phyloP scores from a whole-genome alignment of 2,113 vertebrate genomes.

The Antechinus stuartii region DNA sequence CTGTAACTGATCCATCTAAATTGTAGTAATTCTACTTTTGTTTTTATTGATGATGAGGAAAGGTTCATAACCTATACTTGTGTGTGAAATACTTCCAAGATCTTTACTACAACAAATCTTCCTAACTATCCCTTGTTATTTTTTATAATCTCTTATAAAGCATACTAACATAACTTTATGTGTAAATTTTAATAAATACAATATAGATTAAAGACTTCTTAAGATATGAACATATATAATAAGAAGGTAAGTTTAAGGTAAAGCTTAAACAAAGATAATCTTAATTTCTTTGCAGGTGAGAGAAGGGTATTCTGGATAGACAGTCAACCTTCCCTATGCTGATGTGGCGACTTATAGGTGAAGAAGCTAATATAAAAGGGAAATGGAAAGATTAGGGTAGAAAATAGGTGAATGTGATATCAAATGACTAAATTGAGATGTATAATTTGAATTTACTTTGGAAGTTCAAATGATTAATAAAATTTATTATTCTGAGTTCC shows the following conservation, averaged over 20 bases:
- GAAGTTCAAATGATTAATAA: slow-evolving; percentile 24
- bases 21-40: background rate
- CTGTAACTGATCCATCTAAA: background rate
- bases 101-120: background rate
- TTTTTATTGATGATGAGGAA: background rate
- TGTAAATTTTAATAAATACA: slow-evolving; percentile 35
- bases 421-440: slow-evolving; percentile 35
- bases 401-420: background rate
- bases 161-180: background rate
- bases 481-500: slow-evolving; percentile 4
- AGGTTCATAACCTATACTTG: background rate
- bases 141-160: slow-evolving; percentile 19
- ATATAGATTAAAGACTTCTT: slow-evolving; percentile 29
- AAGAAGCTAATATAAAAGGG: slow-evolving; percentile 17
- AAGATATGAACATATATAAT: slow-evolving; percentile 13
- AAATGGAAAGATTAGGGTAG: background rate
- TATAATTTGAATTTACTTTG: slow-evolving; percentile 45
- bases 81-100: background rate
- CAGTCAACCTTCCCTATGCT: background rate
- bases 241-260: background rate
- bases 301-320: slow-evolving; percentile 36
- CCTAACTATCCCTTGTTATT: background rate
- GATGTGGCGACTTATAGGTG: background rate
- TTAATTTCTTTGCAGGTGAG: slow-evolving; percentile 32
- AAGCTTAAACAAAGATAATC: slow-evolving; percentile 30